A percentile compares a stretch with the other conserved stretches of the same genome.
These are phyloP conservation scores for Cyprinodon diabolis DNA, from an alignment of 2,797 vertebrate genomes.

Conservation along the genomic window DNA sequence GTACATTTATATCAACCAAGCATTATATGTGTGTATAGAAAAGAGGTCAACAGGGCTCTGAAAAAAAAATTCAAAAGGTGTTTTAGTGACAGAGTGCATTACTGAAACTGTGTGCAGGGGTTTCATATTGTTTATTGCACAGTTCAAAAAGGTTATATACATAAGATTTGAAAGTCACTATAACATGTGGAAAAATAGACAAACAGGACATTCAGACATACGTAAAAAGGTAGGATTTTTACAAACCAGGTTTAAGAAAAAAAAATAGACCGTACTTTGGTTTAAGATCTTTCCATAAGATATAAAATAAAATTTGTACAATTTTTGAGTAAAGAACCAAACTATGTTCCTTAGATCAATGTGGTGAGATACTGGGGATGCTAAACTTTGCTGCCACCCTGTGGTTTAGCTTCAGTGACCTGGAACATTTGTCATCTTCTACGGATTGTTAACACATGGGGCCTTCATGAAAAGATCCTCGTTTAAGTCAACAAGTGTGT, in stretches of 20 bases:
- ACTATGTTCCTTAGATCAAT: not conserved
- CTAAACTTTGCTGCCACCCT: conserved; percentile 61
- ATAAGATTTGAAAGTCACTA: not conserved
- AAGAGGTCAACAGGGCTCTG: no score
- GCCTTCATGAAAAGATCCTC: conserved; percentile 27
- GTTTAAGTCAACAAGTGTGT: conserved; percentile 39
- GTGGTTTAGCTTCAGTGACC: conserved; percentile 38
- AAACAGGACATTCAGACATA: not conserved
- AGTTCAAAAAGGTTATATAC: not conserved
- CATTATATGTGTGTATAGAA: no score
- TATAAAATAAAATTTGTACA: not conserved
- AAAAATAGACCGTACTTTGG: not conserved
- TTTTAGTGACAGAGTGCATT: not conserved
- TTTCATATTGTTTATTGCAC: conserved; percentile 2
- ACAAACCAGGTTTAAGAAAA: not conserved
- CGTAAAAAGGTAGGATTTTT: not conserved
- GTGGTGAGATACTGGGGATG: not conserved
- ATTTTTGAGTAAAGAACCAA: not conserved
- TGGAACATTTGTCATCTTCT: not conserved
- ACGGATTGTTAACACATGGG: conserved; percentile 15
- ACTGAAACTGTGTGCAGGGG: not conserved
- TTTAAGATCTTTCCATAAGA: not conserved
- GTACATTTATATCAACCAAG: no score
- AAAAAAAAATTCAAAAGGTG: no score
- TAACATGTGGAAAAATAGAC: not conserved